Evolutionary conservation across 1,140 invertebrate genomes (phyloP).

Genomic region (Lordiphosa collinella): DNA sequence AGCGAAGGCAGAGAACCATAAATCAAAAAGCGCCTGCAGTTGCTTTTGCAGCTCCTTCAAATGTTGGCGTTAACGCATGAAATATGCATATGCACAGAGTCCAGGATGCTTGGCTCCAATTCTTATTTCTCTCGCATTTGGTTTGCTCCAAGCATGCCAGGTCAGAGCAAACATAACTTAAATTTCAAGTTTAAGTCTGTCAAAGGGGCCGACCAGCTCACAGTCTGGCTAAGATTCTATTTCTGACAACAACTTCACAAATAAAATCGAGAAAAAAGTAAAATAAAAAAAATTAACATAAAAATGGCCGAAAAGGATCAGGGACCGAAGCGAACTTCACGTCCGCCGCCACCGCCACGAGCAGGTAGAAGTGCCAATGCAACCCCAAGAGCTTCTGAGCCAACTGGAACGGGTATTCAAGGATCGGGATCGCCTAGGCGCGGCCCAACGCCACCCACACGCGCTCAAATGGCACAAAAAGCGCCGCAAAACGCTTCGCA

Average conservation of each 20-base stretch:
- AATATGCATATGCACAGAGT: slow-evolving; percentile 69
- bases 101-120: slow-evolving; percentile 38
- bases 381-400: not conserved
- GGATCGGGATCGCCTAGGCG: not conserved
- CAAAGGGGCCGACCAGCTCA: slow-evolving; percentile 1
- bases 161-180: slow-evolving; percentile 49
- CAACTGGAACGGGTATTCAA: too few relatives aligned
- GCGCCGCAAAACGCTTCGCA: not conserved
- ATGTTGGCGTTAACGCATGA: slow-evolving; percentile 78
- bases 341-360: not conserved
- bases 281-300: not conserved
- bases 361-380: too few relatives aligned
- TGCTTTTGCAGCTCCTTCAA: slow-evolving; percentile 31
- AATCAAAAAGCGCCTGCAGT: slow-evolving; percentile 63
- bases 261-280: not conserved
- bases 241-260: not conserved
- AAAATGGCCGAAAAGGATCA: slow-evolving; percentile 11
- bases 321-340: not conserved
- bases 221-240: slow-evolving; percentile 12
- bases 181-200: slow-evolving; percentile 29
- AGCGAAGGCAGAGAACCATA: slow-evolving; percentile 41
- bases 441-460: not conserved
- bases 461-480: not conserved
- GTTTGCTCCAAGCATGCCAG: slow-evolving; percentile 22
- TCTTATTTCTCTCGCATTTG: slow-evolving; percentile 13